Conservation (phyloP, 2,113 vertebrate species). For the Solenodon paradoxus region DNA sequence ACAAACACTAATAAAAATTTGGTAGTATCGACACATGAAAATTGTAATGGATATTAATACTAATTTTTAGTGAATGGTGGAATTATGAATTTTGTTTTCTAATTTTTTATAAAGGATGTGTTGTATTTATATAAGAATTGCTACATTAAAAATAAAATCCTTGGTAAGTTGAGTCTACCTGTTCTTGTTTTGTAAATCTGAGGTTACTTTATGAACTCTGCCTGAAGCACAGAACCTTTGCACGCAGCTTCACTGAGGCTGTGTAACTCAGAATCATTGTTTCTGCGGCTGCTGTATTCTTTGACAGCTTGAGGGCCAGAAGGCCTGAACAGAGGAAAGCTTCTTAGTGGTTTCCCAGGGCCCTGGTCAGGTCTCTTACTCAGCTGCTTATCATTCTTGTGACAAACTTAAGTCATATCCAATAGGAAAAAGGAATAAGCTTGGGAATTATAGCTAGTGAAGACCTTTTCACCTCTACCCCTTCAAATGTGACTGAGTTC, state of each 20-base stretch:
- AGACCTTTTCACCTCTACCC: neutral
- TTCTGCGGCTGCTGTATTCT: neutral
- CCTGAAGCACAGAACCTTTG: neutral
- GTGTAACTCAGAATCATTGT: neutral
- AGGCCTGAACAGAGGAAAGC: neutral
- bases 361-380: neutral
- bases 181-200: neutral
- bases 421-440: neutral
- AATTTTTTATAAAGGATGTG: neutral
- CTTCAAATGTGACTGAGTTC: neutral
- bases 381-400: neutral
- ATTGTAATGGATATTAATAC: neutral
- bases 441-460: neutral
- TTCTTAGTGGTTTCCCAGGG: neutral
- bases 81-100: neutral
- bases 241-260: neutral
- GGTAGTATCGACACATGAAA: neutral
- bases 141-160: conserved; percentile 24
- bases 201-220: neutral
- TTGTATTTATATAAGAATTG: neutral
- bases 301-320: neutral
- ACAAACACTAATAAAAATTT: neutral
- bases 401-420: neutral
- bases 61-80: neutral
- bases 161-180: neutral